Percentiles rank a stretch among this genome's conserved stretches.
phyloP scores from a whole-genome alignment of 2,888 invertebrate genomes.

The Lottia scabra region DNA sequence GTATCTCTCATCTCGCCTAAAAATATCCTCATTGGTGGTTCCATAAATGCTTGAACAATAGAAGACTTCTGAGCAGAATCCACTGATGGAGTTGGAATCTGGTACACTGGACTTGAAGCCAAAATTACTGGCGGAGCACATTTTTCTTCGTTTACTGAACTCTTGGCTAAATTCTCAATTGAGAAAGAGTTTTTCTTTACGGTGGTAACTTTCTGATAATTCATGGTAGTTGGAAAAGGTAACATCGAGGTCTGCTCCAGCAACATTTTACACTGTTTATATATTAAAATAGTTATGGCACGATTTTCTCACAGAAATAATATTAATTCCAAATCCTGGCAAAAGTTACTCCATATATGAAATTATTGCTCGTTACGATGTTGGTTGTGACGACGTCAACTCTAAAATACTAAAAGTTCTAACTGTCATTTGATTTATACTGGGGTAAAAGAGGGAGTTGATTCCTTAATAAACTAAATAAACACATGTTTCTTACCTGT shows the following conservation, averaged over 20 bases:
- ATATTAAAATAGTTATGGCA: background rate
- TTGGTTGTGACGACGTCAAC: background rate
- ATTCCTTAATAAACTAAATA: background rate
- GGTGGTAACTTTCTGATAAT: slow-evolving; percentile 11
- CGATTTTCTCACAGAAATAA: background rate
- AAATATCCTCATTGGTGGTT: background rate
- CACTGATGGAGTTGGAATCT: background rate
- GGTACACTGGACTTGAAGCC: background rate
- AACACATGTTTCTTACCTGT: background rate
- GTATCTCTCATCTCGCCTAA: background rate
- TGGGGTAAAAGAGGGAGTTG: background rate
- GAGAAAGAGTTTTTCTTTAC: slow-evolving; percentile 37
- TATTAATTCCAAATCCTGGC: background rate
- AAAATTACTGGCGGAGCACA: background rate
- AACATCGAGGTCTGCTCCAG: background rate
- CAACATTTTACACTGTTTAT: background rate
- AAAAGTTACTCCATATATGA: too few relatives aligned
- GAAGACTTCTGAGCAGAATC: background rate
- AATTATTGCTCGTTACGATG: too few relatives aligned
- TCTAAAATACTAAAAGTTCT: background rate
- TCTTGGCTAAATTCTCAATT: slow-evolving; percentile 37
- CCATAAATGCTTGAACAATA: background rate
- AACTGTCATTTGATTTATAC: background rate
- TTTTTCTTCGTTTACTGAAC: slow-evolving; percentile 26
- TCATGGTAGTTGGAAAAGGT: background rate